Evolutionary conservation across 2,113 vertebrate species (phyloP), one percentile per base, ranked within the genome.

Genomic region (Macaca nemestrina): DNA sequence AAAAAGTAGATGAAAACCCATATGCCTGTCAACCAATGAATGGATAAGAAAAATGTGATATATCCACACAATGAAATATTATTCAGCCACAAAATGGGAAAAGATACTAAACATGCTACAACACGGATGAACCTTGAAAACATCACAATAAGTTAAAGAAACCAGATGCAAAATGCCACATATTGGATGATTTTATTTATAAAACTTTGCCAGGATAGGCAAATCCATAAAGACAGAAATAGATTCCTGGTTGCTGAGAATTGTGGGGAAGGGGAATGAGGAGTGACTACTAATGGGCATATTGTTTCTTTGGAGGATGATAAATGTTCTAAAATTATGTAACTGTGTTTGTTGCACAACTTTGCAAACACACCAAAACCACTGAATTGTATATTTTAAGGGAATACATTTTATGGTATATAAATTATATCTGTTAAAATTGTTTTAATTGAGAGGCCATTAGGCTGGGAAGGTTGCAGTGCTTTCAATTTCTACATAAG

Each of bases 301-400:
- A 10, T 30, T 16, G 10, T 57, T 92, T 92, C 61, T 72, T 78
- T 64, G 3, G 5, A n/a, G 10, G 7, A 2, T 23, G 22, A 72
- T 76, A 23, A 85, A 40, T 73, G 17, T 81, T 78, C 85, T 80
- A 85, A 93, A 94, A 95, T 93, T 59, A 82, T 67, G 38, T 23
- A 57, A 27, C 52, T 10, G 16, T 3, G 17, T 64, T 88, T 20
- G 13, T 48, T 86, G 14, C 2, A 78, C 6, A 89, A 38, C 52
- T 68, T 67, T 61, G 18, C 32, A 68, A 92, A 68, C n/a, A 86
- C 0, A 82, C 30, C 32, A 59, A 45, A 82, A 25, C 4, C 14
- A 91, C 13, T 17, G 7, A 48, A 76, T 30, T 59, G 0, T 48
- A 78, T 1, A 81, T 23, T n/a, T 85, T 82, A 57, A 93, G 91